These are phyloP conservation scores for Mythimna impura DNA, from an alignment of 2,888 invertebrate species.

Conservation along the genomic window DNA sequence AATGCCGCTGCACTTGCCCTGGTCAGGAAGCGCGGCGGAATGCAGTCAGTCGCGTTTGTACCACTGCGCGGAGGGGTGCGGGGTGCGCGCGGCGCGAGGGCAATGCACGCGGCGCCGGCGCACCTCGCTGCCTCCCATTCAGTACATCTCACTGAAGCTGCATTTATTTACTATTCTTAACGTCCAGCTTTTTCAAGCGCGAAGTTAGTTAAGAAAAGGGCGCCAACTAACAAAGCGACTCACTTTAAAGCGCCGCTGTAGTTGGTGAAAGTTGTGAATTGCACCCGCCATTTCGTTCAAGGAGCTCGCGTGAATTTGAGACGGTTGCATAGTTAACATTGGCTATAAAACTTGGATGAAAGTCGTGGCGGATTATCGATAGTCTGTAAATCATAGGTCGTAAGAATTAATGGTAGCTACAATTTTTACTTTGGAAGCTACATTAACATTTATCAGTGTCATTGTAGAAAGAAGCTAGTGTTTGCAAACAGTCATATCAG, in stretches of 20 bases:
- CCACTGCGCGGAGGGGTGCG: conserved; percentile 73
- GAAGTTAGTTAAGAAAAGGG: conserved; percentile 54
- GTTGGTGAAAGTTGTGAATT: conserved; percentile 66
- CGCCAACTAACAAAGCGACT: conserved; percentile 53
- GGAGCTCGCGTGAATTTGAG: conserved; percentile 54
- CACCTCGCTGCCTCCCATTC: conserved; percentile 84
- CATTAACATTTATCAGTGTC: conserved; percentile 45
- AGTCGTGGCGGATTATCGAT: conserved; percentile 48
- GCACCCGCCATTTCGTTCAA: conserved; percentile 64
- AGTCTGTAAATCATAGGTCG: conserved; percentile 39
- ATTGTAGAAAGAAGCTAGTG: conserved; percentile 44
- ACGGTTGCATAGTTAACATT: conserved; percentile 57
- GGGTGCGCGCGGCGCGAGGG: conserved; percentile 73
- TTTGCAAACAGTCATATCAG: conserved; percentile 57
- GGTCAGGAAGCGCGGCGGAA: conserved; percentile 90
- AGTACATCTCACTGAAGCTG: conserved; percentile 81
- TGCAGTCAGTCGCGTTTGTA: conserved; percentile 90
- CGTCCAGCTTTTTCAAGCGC: conserved; percentile 48
- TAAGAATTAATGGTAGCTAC: conserved; percentile 28
- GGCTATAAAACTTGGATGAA: conserved; percentile 56
- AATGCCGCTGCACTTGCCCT: conserved; percentile 89
- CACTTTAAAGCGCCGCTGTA: conserved; percentile 51
- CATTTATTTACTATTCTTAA: conserved; percentile 80
- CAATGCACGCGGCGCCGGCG: conserved; percentile 88
- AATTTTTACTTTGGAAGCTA: conserved; percentile 33